Conservation (phyloP, 2,888 invertebrate genomes). For the Ochropleura plecta region DNA sequence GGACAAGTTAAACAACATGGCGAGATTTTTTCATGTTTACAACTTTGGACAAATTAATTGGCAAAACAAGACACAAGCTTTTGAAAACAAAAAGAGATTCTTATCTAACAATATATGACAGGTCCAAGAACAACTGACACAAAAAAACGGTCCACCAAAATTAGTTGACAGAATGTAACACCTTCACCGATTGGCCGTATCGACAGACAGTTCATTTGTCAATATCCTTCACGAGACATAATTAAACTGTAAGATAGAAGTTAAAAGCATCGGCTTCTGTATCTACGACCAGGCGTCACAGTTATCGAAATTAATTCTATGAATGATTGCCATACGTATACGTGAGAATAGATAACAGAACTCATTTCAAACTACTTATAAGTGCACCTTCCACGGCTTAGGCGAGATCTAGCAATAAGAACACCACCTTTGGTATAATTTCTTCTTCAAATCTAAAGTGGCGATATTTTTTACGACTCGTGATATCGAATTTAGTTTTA, state of each 20-base stretch:
- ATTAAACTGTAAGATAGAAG: constrained; percentile 82
- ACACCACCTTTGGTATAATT: constrained; percentile 56
- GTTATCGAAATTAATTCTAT: constrained; percentile 88
- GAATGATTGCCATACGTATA: constrained; percentile 82
- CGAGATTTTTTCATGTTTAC: constrained; percentile 69
- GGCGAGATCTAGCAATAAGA: constrained; percentile 56
- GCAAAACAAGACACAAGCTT: constrained; percentile 72
- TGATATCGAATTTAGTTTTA: constrained; percentile 69
- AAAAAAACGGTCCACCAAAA: constrained; percentile 68
- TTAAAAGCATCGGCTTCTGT: constrained; percentile 88
- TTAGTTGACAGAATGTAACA: constrained; percentile 74
- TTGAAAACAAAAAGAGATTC: constrained; percentile 70
- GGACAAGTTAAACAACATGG: constrained; percentile 64
- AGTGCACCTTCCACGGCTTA: constrained; percentile 44
- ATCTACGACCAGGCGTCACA: constrained; percentile 84
- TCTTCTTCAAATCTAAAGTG: constrained; percentile 67
- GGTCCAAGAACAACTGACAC: constrained; percentile 67
- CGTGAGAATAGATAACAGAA: constrained; percentile 77
- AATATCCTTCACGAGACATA: constrained; percentile 77
- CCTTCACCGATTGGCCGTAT: constrained; percentile 77
- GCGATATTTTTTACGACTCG: constrained; percentile 75
- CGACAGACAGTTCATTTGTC: constrained; percentile 80
- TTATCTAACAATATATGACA: constrained; percentile 79
- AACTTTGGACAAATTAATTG: constrained; percentile 75
- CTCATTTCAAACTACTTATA: constrained; percentile 70